These are phyloP conservation scores for Drosophila orena DNA, from an alignment of 1,140 invertebrate species.

Conservation along the genomic window DNA sequence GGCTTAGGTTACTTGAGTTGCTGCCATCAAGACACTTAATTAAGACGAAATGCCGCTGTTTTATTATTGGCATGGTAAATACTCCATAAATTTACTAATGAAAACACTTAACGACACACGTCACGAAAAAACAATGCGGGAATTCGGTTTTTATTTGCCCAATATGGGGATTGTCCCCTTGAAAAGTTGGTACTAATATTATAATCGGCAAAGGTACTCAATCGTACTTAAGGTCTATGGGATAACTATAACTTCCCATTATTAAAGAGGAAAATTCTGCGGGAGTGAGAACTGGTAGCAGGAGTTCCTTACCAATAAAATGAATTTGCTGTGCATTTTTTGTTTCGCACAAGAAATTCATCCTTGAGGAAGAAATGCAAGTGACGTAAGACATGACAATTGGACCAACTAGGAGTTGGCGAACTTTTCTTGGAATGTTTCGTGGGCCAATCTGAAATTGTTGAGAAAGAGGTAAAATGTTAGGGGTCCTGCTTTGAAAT, in stretches of 20 bases:
- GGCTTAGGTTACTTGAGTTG: conserved; percentile 42
- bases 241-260: not conserved
- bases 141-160: conserved; percentile 44
- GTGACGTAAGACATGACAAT: not conserved
- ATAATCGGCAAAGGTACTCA: conserved; percentile 25
- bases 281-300: not conserved
- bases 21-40: conserved; percentile 39
- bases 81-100: conserved; percentile 49
- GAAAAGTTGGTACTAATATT: conserved; percentile 1
- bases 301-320: no score
- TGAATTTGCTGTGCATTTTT: not conserved
- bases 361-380: not conserved
- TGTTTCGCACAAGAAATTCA: not conserved
- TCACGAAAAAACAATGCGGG: conserved; percentile 53
- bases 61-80: conserved; percentile 49
- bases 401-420: conserved; percentile 3
- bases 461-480: conserved; percentile 6
- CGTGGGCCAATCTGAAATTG: conserved; percentile 48
- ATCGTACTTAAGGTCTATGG: conserved; percentile 2
- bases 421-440: conserved; percentile 27
- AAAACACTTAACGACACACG: conserved; percentile 54
- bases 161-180: conserved; percentile 6
- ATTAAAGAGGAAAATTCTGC: not conserved
- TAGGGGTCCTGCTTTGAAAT: conserved; percentile 29
- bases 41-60: conserved; percentile 51